phyloP scores from a whole-genome alignment of 2,888 invertebrate species.

The Isotomurus palustris region DNA sequence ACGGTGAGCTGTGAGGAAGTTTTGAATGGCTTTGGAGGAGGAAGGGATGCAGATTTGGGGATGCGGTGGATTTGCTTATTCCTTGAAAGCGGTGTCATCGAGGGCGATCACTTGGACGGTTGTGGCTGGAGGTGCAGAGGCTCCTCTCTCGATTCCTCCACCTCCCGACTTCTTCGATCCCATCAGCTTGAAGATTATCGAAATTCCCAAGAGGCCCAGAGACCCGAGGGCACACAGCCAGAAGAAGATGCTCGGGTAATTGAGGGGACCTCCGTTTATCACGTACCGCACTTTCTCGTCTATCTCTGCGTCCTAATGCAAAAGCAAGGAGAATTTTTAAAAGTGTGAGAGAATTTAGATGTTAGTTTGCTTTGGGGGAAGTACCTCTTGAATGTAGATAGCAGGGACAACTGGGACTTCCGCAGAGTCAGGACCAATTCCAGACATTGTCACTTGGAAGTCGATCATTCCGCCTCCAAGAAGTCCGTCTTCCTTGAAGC shows the following conservation, averaged over 20 bases:
- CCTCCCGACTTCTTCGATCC: neutral
- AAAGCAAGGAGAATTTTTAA: neutral
- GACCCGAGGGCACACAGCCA: conserved; percentile 28
- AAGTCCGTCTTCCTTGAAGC: conserved; percentile 18
- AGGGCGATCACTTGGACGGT: conserved; percentile 10
- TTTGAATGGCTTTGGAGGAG: too few relatives aligned
- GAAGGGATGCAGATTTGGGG: too few relatives aligned
- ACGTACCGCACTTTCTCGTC: conserved; percentile 30
- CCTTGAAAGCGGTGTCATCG: conserved; percentile 10
- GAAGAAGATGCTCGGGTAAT: conserved; percentile 30
- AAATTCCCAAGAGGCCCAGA: conserved; percentile 7
- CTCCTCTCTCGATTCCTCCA: neutral
- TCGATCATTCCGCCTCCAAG: conserved; percentile 23
- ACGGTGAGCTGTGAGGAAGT: too few relatives aligned
- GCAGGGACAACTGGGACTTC: conserved; percentile 20
- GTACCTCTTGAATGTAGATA: conserved; percentile 30
- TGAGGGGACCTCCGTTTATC: conserved; percentile 23
- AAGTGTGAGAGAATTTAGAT: neutral
- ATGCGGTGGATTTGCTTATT: too few relatives aligned
- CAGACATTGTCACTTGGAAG: conserved; percentile 19
- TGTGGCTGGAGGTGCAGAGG: conserved; percentile 2
- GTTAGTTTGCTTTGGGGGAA: too few relatives aligned
- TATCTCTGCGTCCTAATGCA: conserved; percentile 24
- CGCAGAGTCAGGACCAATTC: conserved; percentile 22
- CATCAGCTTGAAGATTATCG: conserved; percentile 16